Percentiles rank a stretch among this genome's conserved stretches.
These are phyloP conservation scores for Pongo pygmaeus DNA, from an alignment of 2,113 vertebrate genomes.

Conservation along the genomic window DNA sequence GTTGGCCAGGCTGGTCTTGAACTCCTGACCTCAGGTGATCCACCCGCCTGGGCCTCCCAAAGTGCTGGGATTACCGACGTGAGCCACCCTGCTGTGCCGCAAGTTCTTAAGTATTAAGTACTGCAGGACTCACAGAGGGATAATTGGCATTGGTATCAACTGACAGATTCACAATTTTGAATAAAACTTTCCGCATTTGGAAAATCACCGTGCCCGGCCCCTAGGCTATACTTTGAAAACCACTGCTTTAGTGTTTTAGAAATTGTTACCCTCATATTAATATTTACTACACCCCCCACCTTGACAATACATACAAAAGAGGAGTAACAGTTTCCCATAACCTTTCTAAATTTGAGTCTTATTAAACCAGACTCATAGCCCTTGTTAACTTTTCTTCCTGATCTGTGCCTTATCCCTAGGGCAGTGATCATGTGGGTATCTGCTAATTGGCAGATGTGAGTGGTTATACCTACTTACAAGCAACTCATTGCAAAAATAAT, in stretches of 20 bases:
- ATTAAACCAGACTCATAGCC: neutral
- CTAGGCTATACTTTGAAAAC: slow-evolving; percentile 5
- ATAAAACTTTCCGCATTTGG: too few relatives aligned
- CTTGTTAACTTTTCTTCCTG: neutral
- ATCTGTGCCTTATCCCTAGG: neutral
- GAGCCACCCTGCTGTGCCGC: too few relatives aligned
- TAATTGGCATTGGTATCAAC: too few relatives aligned
- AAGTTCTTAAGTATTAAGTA: too few relatives aligned
- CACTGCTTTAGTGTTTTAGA: neutral
- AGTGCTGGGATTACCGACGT: too few relatives aligned
- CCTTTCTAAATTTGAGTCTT: slow-evolving; percentile 35
- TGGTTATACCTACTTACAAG: slow-evolving; percentile 3
- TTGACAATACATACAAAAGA: neutral
- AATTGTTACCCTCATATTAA: neutral
- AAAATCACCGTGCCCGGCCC: too few relatives aligned
- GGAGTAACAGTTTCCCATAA: neutral
- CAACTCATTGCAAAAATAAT: neutral
- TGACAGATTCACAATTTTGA: too few relatives aligned
- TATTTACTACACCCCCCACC: neutral
- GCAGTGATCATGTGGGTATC: neutral
- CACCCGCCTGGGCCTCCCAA: too few relatives aligned
- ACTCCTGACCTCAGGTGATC: too few relatives aligned
- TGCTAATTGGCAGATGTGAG: neutral
- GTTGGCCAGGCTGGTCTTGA: too few relatives aligned
- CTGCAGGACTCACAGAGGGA: too few relatives aligned